Percentiles rank a stretch among this genome's conserved stretches.
Evolutionary conservation across 2,888 invertebrate species (phyloP).

Genomic region (Troides helena): DNA sequence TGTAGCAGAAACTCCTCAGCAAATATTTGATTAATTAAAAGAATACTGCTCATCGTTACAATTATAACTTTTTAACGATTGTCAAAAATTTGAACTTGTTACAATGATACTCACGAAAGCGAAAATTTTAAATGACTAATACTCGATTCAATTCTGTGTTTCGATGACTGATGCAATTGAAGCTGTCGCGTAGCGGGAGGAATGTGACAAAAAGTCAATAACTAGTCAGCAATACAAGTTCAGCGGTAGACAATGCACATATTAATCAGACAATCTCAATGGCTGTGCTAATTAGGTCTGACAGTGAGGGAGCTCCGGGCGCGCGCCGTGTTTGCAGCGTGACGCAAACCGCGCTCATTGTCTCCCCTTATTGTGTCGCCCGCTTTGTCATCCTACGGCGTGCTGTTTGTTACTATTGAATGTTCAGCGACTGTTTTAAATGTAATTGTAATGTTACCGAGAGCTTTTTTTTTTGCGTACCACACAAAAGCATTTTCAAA

Average conservation of each 20-base stretch:
- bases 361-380: conserved; percentile 58
- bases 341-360: conserved; percentile 65
- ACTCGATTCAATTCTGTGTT: conserved; percentile 8
- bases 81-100: too few species aligned
- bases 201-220: conserved; percentile 29
- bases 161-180: conserved; percentile 15
- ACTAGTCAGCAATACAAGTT: conserved; percentile 35
- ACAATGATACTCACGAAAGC: background rate
- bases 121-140: background rate
- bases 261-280: conserved; percentile 75
- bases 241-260: conserved; percentile 63
- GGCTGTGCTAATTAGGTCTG: conserved; percentile 73
- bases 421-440: conserved; percentile 33
- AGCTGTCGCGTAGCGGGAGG: conserved; percentile 10
- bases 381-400: conserved; percentile 58
- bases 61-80: too few species aligned
- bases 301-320: conserved; percentile 61
- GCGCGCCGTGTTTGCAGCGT: conserved; percentile 50
- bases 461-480: conserved; percentile 14
- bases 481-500: conserved; percentile 9
- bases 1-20: too few species aligned
- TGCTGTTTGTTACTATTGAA: conserved; percentile 54
- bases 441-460: conserved; percentile 27
- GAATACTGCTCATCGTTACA: too few species aligned
- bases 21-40: too few species aligned